Percentiles rank a stretch among this genome's conserved stretches.
These are phyloP conservation scores for Excalfactoria chinensis DNA, from an alignment of 2,113 vertebrate species.

Conservation along the genomic window DNA sequence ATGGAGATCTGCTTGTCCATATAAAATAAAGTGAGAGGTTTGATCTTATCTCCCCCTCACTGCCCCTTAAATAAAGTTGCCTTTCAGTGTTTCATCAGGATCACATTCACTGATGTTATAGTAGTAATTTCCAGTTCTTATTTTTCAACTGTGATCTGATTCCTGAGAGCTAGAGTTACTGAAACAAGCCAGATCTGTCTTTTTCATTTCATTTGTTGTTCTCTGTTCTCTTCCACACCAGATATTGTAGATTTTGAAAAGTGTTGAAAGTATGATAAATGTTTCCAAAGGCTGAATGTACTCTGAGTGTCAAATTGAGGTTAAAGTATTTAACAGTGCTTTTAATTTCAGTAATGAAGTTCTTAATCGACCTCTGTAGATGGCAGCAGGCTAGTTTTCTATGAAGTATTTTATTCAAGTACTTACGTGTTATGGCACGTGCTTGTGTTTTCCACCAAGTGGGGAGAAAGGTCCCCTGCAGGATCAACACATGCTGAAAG, in stretches of 20 bases:
- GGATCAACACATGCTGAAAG: neutral
- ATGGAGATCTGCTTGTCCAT: neutral
- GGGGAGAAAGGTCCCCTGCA: neutral
- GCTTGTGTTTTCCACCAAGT: neutral
- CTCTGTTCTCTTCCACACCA: neutral
- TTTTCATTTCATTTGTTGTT: neutral
- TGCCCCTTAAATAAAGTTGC: neutral
- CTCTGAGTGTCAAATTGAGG: neutral
- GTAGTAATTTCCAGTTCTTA: neutral
- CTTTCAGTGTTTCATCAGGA: neutral
- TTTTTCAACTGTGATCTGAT: conserved; percentile 18
- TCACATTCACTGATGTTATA: neutral
- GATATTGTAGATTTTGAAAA: neutral
- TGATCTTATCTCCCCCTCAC: neutral
- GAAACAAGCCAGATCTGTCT: neutral
- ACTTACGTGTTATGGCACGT: rapidly evolving
- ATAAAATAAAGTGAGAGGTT: neutral
- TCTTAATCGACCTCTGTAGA: neutral
- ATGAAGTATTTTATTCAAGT: neutral
- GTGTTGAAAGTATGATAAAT: neutral
- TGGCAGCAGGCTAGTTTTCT: neutral
- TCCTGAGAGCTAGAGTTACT: neutral
- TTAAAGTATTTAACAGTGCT: neutral
- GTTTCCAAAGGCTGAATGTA: neutral
- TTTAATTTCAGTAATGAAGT: conserved; percentile 1